These are phyloP conservation scores for Caenorhabditis sinica DNA, from an alignment of 2,888 invertebrate genomes.

Conservation along the genomic window DNA sequence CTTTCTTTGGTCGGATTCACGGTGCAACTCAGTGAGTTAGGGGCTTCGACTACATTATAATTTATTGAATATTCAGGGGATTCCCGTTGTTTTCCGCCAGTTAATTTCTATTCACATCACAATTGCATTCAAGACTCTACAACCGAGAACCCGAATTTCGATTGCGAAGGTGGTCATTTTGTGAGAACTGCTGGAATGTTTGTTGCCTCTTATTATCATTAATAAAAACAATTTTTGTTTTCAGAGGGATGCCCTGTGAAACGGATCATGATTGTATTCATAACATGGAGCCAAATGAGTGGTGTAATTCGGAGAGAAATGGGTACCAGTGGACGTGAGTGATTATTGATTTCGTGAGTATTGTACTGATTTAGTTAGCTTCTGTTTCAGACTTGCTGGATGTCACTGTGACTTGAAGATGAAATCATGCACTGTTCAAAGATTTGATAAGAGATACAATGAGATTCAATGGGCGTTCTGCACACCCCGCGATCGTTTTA, in stretches of 20 bases:
- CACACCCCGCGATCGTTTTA: constrained; percentile 23
- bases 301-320: constrained; percentile 42
- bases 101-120: neutral
- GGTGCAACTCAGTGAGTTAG: neutral
- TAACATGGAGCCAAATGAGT: constrained; percentile 37
- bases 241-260: constrained; percentile 23
- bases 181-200: constrained; percentile 53
- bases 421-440: constrained; percentile 32
- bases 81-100: constrained; percentile 41
- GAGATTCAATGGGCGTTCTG: constrained; percentile 52
- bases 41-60: too few relatives aligned
- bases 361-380: too few relatives aligned
- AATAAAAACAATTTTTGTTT: neutral
- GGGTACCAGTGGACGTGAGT: constrained; percentile 50
- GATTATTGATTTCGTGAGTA: neutral
- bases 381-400: constrained; percentile 18
- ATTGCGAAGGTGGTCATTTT: constrained; percentile 44
- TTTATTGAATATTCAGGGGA: constrained; percentile 28
- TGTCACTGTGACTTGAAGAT: constrained; percentile 56
- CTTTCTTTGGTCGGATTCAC: neutral
- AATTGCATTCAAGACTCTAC: constrained; percentile 26
- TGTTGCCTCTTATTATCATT: neutral
- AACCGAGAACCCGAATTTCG: constrained; percentile 27
- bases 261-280: constrained; percentile 23
- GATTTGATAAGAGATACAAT: constrained; percentile 46